Percentiles rank a stretch among this genome's conserved stretches.
phyloP scores from a whole-genome alignment of 2,888 invertebrate species.

The Diloba caeruleocephala region DNA sequence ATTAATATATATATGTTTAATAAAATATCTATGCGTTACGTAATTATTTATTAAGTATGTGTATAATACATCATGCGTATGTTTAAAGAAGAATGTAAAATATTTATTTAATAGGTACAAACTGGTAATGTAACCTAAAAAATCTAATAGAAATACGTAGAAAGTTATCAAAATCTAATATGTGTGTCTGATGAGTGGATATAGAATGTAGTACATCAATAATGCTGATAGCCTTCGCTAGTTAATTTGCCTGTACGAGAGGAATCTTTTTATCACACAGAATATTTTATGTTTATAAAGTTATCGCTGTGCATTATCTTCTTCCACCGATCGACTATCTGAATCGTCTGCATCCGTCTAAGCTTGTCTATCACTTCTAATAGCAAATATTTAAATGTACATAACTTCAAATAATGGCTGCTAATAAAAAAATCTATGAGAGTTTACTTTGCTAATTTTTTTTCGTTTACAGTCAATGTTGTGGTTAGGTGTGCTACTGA shows the following conservation, averaged over 20 bases:
- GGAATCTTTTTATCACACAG: conserved; percentile 28
- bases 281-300: conserved; percentile 31
- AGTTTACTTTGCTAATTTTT: conserved; percentile 82
- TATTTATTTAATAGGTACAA: no score
- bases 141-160: no score
- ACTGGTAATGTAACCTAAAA: no score
- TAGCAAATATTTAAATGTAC: conserved; percentile 71
- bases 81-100: no score
- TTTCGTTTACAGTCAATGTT: conserved; percentile 85
- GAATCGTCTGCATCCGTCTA: conserved; percentile 61
- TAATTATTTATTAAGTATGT: conserved; percentile 35
- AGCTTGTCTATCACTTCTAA: conserved; percentile 72
- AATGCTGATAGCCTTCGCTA: conserved; percentile 47
- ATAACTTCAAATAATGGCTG: conserved; percentile 74
- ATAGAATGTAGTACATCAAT: conserved; percentile 36
- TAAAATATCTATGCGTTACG: conserved; percentile 19
- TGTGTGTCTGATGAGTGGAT: conserved; percentile 41
- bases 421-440: conserved; percentile 63
- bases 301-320: conserved; percentile 56
- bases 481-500: conserved; percentile 70
- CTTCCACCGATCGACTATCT: conserved; percentile 50
- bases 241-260: conserved; percentile 53
- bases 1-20: conserved; percentile 31
- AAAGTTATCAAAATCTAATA: conserved; percentile 6
- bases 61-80: no score